Percentiles rank a stretch among this genome's conserved stretches.
These are phyloP conservation scores for Gulo gulo DNA, from an alignment of 2,113 vertebrate genomes.

Conservation along the genomic window DNA sequence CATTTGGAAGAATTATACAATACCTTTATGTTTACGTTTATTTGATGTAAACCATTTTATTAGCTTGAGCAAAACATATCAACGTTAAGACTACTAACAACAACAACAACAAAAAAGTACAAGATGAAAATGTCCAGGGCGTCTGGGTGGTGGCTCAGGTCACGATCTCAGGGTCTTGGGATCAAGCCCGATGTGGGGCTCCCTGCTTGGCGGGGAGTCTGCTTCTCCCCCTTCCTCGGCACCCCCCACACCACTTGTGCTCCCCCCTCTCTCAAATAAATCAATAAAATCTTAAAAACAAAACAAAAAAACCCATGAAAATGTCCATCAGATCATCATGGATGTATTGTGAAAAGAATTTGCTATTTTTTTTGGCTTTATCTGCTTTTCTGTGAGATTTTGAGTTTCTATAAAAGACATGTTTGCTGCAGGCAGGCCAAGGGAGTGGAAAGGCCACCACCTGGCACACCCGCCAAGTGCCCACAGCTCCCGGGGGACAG, in stretches of 20 bases:
- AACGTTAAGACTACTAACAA: neutral
- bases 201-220: neutral
- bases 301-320: neutral
- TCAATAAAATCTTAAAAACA: neutral
- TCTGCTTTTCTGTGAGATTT: neutral
- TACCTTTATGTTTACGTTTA: neutral
- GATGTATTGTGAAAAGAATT: neutral
- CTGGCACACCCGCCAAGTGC: rapidly evolving
- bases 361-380: neutral
- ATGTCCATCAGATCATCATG: neutral
- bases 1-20: neutral
- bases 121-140: neutral
- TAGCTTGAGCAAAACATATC: neutral
- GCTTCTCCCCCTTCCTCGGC: neutral
- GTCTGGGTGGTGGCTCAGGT: neutral
- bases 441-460: neutral
- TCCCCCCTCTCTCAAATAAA: neutral
- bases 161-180: neutral
- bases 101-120: neutral
- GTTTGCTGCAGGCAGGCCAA: neutral
- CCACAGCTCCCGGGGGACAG: neutral
- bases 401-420: neutral
- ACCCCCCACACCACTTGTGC: too few relatives aligned
- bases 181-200: neutral
- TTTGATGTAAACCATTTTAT: neutral